A percentile compares a stretch with the other conserved stretches of the same genome.
phyloP scores from a whole-genome alignment of 2,113 vertebrate species.

The Vimba vimba region DNA sequence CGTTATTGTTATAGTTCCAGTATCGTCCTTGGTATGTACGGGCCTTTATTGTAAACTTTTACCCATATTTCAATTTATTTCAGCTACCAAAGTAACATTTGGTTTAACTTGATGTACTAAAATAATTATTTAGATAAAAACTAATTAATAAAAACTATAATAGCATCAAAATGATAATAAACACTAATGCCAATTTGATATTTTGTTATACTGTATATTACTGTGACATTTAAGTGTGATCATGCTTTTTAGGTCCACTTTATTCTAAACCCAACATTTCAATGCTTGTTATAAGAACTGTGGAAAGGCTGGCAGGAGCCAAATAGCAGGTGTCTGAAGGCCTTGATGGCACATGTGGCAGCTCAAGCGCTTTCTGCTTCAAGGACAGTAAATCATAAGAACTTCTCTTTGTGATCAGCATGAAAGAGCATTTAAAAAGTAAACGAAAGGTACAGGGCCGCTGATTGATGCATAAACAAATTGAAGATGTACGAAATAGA shows the following conservation, averaged over 20 bases:
- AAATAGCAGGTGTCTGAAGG: not conserved
- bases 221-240: not conserved
- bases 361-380: not conserved
- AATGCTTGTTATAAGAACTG: not conserved
- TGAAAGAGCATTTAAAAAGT: constrained; percentile 18
- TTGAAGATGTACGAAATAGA: not conserved
- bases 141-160: no score
- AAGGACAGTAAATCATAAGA: constrained; percentile 37
- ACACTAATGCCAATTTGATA: no score
- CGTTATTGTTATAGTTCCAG: no score
- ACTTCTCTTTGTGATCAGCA: constrained; percentile 42
- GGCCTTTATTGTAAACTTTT: no score
- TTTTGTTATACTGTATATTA: not conserved
- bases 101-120: no score
- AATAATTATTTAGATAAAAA: no score
- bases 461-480: constrained; percentile 30
- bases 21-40: no score
- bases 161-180: no score
- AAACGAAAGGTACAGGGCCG: constrained; percentile 19
- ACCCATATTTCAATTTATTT: no score
- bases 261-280: not conserved
- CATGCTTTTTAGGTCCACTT: not conserved
- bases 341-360: constrained; percentile 8
- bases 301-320: not conserved
- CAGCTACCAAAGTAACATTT: no score